These are phyloP conservation scores for Chlorospingus flavigularis DNA, from an alignment of 2,797 vertebrate genomes.

Conservation along the genomic window DNA sequence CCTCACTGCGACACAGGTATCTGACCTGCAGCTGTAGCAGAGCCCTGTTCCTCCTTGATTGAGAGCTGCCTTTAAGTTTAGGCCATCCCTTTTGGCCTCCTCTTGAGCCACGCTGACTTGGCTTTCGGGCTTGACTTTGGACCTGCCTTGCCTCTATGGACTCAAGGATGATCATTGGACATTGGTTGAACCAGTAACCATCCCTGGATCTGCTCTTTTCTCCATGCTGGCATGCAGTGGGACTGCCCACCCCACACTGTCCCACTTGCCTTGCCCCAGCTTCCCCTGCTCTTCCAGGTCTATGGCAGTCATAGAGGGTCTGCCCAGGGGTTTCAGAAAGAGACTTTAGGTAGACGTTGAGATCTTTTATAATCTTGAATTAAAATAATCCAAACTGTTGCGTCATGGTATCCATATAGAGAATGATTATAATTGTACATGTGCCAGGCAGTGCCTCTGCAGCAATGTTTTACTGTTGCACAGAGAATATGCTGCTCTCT, in stretches of 20 bases:
- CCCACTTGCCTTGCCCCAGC: background rate
- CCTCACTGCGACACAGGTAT: background rate
- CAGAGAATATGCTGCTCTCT: background rate
- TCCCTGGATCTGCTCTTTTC: background rate
- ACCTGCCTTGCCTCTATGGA: background rate
- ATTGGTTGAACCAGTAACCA: background rate
- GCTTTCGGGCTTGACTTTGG: background rate
- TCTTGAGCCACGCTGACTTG: background rate
- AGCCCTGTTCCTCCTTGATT: background rate
- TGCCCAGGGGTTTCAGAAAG: background rate
- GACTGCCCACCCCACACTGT: rapidly evolving
- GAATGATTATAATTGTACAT: background rate
- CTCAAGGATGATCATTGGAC: background rate
- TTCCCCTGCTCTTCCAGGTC: background rate
- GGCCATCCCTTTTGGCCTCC: background rate
- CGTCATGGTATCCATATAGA: background rate
- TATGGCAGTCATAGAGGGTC: background rate
- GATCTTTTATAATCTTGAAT: background rate
- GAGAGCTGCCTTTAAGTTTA: background rate
- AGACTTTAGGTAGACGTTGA: background rate
- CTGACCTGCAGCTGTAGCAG: background rate
- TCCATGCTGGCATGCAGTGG: background rate
- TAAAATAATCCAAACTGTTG: background rate
- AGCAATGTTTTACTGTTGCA: background rate
- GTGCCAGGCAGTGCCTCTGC: background rate